These are phyloP conservation scores for Rhinoptilus africanus DNA, from an alignment of 2,113 vertebrate genomes.

Conservation along the genomic window DNA sequence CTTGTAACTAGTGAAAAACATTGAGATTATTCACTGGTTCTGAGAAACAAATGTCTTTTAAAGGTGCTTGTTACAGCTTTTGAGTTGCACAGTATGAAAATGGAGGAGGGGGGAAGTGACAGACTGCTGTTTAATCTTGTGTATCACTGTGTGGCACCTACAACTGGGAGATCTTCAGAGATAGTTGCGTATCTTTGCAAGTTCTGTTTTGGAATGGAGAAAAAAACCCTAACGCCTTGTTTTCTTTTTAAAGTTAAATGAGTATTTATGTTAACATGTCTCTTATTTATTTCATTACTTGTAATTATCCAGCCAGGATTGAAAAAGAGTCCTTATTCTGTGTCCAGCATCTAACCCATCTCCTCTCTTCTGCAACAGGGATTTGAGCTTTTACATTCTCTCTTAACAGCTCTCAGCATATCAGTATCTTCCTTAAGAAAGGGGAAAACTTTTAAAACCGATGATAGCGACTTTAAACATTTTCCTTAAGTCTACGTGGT, in stretches of 20 bases:
- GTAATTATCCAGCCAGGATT: background rate
- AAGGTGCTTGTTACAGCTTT: background rate
- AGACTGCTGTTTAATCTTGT: background rate
- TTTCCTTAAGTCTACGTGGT: background rate
- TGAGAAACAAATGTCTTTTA: background rate
- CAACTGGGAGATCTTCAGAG: background rate
- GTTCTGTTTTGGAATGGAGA: background rate
- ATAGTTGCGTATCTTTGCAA: background rate
- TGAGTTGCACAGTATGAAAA: background rate
- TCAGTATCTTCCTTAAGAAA: background rate
- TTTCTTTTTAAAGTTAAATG: background rate
- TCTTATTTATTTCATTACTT: background rate
- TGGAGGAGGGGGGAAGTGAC: accelerated
- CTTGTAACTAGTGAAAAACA: background rate
- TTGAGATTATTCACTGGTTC: background rate
- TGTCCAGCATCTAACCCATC: background rate
- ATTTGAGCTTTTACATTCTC: background rate
- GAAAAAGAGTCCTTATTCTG: background rate
- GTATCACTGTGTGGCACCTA: background rate
- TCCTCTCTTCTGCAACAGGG: background rate
- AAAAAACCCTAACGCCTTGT: accelerated
- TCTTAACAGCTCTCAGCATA: background rate
- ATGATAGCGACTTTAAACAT: background rate
- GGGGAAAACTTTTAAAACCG: background rate
- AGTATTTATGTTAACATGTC: background rate